Evolutionary conservation across 2,888 invertebrate species (phyloP), one percentile per base, ranked within the genome.

Genomic region (Trachelus troglodyta): DNA sequence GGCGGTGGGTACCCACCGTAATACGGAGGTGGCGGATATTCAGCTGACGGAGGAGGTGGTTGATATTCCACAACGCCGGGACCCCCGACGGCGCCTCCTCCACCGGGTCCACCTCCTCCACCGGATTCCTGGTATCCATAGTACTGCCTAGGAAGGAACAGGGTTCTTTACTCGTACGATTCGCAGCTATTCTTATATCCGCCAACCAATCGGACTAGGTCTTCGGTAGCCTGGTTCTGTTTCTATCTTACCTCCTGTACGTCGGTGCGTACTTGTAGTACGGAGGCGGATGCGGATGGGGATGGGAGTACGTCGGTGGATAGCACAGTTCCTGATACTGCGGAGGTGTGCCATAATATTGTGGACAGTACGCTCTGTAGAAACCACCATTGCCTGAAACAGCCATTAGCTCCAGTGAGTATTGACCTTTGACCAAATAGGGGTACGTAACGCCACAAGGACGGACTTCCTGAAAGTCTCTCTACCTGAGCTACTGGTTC

Each of bases 21-120:
- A 87, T 94, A 94, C 35, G 93, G 93, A 82, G 93, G 92, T 80
- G 94, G 92, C 23, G 94, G 93, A 87, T 94, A 93, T 82, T 90
- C 92, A 40, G 91, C 91, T 73, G 91, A 92, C 76, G 92, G 92
- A 77, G 92, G 92, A 73, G 92, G 92, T 74, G 92, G 90, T 77
- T 92, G 93, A 82, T 92, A 93, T 79, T 92, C 89, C 74, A 90
- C 90, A 69, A 90, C 88, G 77, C 93, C 93, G 79, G 91, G 91
- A 75, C 88, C 90, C 79, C 92, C 80, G 87, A 90, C 87, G 87
- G 92, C 85, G 89, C 93, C 90, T 89, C 90, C 91, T 89, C 89
- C 88, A 80, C 89, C 89, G 89, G 88, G 91, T 86, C 87, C 92
- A 87, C 88, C 90, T 82, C 89, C 87, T 81, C 91, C 87, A 89